Evolutionary conservation across 2,113 vertebrate species (phyloP).

Genomic region (Campylomormyrus tamandua): DNA sequence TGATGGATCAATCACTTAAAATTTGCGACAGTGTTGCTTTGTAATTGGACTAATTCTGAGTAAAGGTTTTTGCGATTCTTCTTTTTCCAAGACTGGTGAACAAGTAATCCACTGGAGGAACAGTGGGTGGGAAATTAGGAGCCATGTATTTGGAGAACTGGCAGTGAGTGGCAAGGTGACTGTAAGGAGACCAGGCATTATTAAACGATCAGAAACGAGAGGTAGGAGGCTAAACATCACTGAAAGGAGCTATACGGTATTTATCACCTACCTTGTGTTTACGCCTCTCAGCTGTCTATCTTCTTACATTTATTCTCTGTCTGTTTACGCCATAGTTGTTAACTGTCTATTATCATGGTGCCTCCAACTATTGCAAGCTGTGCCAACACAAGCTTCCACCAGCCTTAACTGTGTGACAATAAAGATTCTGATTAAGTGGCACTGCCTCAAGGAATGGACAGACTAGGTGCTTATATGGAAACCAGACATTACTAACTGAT

Average conservation of each 20-base stretch:
- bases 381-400: not conserved
- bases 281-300: not conserved
- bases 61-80: not conserved
- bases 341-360: not conserved
- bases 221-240: not conserved
- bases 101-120: not conserved
- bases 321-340: not conserved
- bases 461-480: not conserved
- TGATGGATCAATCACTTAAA: not conserved
- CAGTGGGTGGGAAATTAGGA: not conserved
- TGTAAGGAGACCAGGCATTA: constrained; percentile 14
- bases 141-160: not conserved
- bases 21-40: not conserved
- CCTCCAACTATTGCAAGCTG: not conserved
- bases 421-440: not conserved
- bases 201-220: not conserved
- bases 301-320: not conserved
- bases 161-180: not conserved
- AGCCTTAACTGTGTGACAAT: not conserved
- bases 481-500: not conserved
- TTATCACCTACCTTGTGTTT: not conserved
- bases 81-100: not conserved
- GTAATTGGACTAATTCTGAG: not conserved
- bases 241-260: not conserved
- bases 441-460: not conserved